Evolutionary conservation across 2,797 vertebrate genomes (phyloP).

Genomic region (Manis crassicaudata): DNA sequence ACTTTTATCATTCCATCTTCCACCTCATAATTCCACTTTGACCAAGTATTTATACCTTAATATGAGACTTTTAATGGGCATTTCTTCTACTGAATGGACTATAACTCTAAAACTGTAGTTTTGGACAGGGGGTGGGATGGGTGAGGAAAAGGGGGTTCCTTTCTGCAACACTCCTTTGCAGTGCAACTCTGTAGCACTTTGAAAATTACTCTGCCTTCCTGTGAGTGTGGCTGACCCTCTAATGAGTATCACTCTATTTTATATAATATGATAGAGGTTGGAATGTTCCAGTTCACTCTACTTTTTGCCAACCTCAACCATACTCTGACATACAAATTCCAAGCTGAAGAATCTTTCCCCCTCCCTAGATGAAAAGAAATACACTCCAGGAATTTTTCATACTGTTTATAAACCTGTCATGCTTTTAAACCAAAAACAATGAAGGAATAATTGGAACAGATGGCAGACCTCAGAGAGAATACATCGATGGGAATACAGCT

Average conservation of each 20-base stretch:
- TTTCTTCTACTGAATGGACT: neutral
- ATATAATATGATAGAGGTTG: neutral
- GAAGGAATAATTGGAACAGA: constrained; percentile 85
- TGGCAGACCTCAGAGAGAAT: constrained; percentile 78
- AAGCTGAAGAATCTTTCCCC: neutral
- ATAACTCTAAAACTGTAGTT: neutral
- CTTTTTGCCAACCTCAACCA: neutral
- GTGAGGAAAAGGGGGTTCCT: neutral
- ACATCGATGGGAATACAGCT: constrained; percentile 82
- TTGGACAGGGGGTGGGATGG: neutral
- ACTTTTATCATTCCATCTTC: neutral
- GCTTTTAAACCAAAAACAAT: constrained; percentile 82
- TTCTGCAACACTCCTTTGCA: neutral
- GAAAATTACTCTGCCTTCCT: neutral
- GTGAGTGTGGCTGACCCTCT: neutral
- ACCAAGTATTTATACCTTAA: neutral
- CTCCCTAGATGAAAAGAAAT: constrained; percentile 66
- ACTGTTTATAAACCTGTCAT: constrained; percentile 79
- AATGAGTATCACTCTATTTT: neutral
- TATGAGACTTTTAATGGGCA: neutral
- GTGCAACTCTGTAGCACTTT: accelerated
- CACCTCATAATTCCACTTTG: neutral
- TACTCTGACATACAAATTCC: neutral
- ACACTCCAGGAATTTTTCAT: constrained; percentile 67
- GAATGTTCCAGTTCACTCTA: neutral